Evolutionary conservation across 2,888 invertebrate genomes (phyloP), one percentile per base, ranked within the genome.

Genomic region (Thelaira solivaga): DNA sequence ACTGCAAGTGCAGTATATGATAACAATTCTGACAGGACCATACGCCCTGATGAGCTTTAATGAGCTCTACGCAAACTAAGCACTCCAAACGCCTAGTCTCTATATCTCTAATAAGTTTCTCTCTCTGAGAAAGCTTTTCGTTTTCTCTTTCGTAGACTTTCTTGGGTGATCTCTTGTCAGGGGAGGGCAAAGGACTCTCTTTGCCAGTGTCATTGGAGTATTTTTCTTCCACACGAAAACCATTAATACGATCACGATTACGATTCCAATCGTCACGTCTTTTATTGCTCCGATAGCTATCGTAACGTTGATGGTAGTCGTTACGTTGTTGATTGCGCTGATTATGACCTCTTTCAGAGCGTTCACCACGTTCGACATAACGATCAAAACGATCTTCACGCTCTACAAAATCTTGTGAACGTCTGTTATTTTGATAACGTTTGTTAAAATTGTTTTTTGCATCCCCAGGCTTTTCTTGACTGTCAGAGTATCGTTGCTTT

Each of bases 11-110:
- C 80, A 98, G 92, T 65, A 98, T 94, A 87, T 98, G 96, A 89
- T 93, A 97, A 86, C 99, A 99, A 84, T 95, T 95, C 80, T 90
- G 89, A 87, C 99, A 99, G 2, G 94, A 95, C 98, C 99, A 99
- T 31, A 96, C 93, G 4, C 93, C 91, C 83, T 97, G 94, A 29
- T 91, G 92, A 80, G 94, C 93, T 80, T 94, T 93, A 36, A 99
- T 94, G 57, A 92, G 91, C 82, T 97, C 97, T 85, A 96, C 98
- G 87, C 99, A 99, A 13, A 99, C 97, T 83, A 98, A 92, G 87
- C 99, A 99, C 88, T 99, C 99, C 74, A 97, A 91, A 0, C 92
- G 92, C 0, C 95, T 94, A 75, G 92, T 92, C 80, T 93, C 93
- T 57, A 99, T 90, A 88, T 97, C 96, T 51, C 96, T 94, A 11